Base-by-base conservation (phyloP, 2,888 invertebrate species). In the Pollenia labialis region DNA sequence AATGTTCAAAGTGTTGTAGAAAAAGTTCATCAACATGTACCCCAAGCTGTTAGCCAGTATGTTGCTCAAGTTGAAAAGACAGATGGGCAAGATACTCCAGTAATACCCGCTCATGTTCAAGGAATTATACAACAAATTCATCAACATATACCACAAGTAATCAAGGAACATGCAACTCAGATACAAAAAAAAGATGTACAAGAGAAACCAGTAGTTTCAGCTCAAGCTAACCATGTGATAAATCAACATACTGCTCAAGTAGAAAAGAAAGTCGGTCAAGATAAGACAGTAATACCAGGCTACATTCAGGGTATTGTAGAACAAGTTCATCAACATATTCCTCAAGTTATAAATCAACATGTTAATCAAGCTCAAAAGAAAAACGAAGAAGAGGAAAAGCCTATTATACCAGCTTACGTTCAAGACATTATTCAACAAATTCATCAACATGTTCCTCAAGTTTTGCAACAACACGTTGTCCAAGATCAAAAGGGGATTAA, bases 261-360 rank as follows among this genome's bases (percentile, higher is more conserved):
- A 2, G 16, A 60, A n/a, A 48, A 64, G 40, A 16, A 42, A 10
- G 42, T 1, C 0, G 54, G 2, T 12, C 50, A 66, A 23, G 58
- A 66, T 0, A 75, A 64, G 16, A 52, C 23, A 2, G 8, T 16
- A 14, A 6, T 60, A 12, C 68, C 74, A 3, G n/a, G 8, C 7
- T 16, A 60, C 7, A 40, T 68, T 12, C 18, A 68, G 23, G 14
- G 12, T 48, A 46, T 69, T 44, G 82, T 76, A 4, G 12, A 60
- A 7, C 72, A 87, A 46, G 66, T 77, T 14, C 80, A 85, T 23
- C 79, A 86, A 60, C 88, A 87, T 42, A 44, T 88, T 42, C 85
- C 86, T 16, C 86, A 84, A 56, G 48, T 89, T 46, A 75, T 87
- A n/a, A 9, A 66, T 10, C 75, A 85, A 8, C 74, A 77, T 12